Conservation (phyloP, 2,888 invertebrate genomes). For the Lucinisca nassula region DNA sequence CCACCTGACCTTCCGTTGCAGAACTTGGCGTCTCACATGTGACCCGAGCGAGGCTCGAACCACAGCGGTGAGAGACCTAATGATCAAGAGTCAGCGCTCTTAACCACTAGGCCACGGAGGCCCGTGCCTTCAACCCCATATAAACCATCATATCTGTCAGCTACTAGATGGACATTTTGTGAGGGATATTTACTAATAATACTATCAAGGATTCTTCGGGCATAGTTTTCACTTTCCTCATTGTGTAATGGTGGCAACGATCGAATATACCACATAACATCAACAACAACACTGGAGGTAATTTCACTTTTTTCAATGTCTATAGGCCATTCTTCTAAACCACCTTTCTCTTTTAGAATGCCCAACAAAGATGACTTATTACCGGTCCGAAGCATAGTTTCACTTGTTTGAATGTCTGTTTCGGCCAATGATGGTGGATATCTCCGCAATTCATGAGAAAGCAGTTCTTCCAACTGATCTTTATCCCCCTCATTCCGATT, state of each 20-base stretch:
- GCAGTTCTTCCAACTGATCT: not conserved
- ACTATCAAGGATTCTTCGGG: not conserved
- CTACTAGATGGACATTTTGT: not conserved
- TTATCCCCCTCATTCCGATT: not conserved
- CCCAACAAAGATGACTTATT: not conserved
- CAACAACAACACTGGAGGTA: not conserved
- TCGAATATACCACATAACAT: not conserved
- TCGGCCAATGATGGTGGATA: conserved; percentile 10
- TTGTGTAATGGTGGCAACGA: not conserved
- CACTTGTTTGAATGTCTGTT: not conserved
- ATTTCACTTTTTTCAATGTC: not conserved
- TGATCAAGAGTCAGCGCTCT: no score
- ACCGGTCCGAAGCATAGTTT: not conserved
- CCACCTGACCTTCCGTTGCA: no score
- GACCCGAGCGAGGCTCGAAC: no score
- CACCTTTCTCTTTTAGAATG: not conserved
- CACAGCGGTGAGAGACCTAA: no score
- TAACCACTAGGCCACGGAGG: no score
- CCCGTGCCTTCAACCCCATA: not conserved
- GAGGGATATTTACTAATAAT: not conserved
- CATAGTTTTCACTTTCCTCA: not conserved
- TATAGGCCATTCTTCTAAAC: not conserved
- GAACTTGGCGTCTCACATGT: no score
- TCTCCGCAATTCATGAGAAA: not conserved
- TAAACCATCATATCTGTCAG: conserved; percentile 8